phyloP scores from a whole-genome alignment of 2,797 vertebrate genomes.

The Gila robusta region DNA sequence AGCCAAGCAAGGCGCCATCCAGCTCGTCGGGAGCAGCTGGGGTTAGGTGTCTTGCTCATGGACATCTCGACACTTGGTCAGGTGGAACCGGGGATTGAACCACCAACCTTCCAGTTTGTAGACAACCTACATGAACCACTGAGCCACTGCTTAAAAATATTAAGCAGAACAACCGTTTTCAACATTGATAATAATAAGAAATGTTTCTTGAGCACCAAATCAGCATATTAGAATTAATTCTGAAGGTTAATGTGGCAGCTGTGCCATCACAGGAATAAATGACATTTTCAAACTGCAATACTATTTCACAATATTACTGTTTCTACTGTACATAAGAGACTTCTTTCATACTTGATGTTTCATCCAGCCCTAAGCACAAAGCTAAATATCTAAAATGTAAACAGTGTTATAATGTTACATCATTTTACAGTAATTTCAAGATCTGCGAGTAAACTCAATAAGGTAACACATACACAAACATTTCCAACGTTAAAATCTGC shows the following conservation, averaged over 20 bases:
- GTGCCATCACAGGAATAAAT: not conserved
- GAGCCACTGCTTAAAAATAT: not conserved
- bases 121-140: too few relatives aligned
- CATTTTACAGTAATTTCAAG: slow-evolving; percentile 1
- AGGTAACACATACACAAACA: not conserved
- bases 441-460: not conserved
- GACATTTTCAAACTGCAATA: not conserved
- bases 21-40: too few relatives aligned
- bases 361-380: not conserved
- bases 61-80: too few relatives aligned
- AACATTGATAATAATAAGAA: not conserved
- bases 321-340: not conserved
- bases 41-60: too few relatives aligned
- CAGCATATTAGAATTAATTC: not conserved
- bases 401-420: not conserved
- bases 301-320: not conserved
- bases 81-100: too few relatives aligned
- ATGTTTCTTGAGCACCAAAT: not conserved
- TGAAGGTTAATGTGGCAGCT: not conserved
- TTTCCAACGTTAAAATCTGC: not conserved
- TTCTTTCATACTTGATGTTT: not conserved
- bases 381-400: not conserved
- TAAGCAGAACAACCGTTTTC: not conserved
- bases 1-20: too few relatives aligned
- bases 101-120: too few relatives aligned